Evolutionary conservation across 2,797 vertebrate species (phyloP).

Genomic region (Fistularia commersonii): DNA sequence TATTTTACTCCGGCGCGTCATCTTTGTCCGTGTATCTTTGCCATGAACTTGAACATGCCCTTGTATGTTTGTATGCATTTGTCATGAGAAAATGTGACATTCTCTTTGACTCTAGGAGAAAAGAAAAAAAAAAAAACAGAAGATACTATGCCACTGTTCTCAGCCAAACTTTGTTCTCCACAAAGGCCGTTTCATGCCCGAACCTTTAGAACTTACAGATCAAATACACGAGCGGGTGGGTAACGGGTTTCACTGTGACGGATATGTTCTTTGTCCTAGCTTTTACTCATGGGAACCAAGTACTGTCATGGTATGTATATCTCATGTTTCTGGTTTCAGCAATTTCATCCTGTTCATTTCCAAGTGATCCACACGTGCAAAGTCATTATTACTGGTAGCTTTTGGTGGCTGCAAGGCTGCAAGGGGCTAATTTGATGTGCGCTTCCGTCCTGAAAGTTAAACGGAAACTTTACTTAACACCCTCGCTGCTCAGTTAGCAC

Average conservation of each 20-base stretch:
- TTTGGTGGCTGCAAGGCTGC: conserved; percentile 12
- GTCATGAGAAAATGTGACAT: conserved; percentile 34
- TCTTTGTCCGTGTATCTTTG: conserved; percentile 36
- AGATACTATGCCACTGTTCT: conserved; percentile 55
- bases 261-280: conserved; percentile 50
- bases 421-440: conserved; percentile 19
- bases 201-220: conserved; percentile 58
- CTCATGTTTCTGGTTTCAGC: conserved; percentile 49
- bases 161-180: conserved; percentile 52
- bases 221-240: conserved; percentile 50
- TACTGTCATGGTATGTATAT: conserved; percentile 32
- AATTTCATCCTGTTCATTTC: conserved; percentile 32
- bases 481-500: too few species aligned
- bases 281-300: conserved; percentile 66
- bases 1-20: conserved; percentile 12
- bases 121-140: too few species aligned
- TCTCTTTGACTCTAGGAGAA: conserved; percentile 35
- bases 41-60: too few species aligned
- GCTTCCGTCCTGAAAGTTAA: neutral
- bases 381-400: conserved; percentile 19
- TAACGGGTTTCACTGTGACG: conserved; percentile 46
- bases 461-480: neutral
- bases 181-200: conserved; percentile 59
- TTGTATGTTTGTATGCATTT: conserved; percentile 10
- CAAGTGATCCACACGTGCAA: conserved; percentile 26